Evolutionary conservation across 2,888 invertebrate species (phyloP).

Genomic region (Helicoverpa assulta): DNA sequence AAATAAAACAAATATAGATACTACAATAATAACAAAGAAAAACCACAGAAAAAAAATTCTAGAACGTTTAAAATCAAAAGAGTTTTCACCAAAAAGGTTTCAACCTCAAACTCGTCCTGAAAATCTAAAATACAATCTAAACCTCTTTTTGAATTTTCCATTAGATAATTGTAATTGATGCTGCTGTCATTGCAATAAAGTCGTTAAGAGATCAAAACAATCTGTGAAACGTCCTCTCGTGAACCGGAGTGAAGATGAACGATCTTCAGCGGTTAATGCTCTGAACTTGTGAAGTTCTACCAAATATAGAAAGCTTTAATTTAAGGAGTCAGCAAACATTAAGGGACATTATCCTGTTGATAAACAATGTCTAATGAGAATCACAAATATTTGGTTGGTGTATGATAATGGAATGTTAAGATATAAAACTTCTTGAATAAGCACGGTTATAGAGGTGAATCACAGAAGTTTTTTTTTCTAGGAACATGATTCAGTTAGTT

Average conservation of each 20-base stretch:
- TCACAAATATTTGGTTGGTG: too few relatives aligned
- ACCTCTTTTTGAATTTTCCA: slow-evolving; percentile 7
- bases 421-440: too few relatives aligned
- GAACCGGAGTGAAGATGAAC: slow-evolving; percentile 32
- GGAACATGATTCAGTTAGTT: not conserved
- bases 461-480: not conserved
- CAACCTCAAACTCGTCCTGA: not conserved
- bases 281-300: not conserved
- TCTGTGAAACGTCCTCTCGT: slow-evolving; percentile 18
- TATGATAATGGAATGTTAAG: not conserved
- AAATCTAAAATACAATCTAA: not conserved
- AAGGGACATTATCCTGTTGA: slow-evolving; percentile 1
- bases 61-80: slow-evolving; percentile 17
- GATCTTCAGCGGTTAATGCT: slow-evolving; percentile 31
- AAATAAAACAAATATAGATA: not conserved
- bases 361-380: too few relatives aligned
- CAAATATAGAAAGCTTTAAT: slow-evolving; percentile 5
- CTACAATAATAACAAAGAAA: slow-evolving; percentile 3
- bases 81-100: slow-evolving; percentile 1
- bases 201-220: slow-evolving; percentile 30
- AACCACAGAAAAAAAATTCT: not conserved
- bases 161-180: not conserved
- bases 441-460: too few relatives aligned
- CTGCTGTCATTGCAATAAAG: slow-evolving; percentile 1
- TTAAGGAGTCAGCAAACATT: not conserved